phyloP scores from a whole-genome alignment of 2,113 vertebrate genomes.

The Physeter macrocephalus region DNA sequence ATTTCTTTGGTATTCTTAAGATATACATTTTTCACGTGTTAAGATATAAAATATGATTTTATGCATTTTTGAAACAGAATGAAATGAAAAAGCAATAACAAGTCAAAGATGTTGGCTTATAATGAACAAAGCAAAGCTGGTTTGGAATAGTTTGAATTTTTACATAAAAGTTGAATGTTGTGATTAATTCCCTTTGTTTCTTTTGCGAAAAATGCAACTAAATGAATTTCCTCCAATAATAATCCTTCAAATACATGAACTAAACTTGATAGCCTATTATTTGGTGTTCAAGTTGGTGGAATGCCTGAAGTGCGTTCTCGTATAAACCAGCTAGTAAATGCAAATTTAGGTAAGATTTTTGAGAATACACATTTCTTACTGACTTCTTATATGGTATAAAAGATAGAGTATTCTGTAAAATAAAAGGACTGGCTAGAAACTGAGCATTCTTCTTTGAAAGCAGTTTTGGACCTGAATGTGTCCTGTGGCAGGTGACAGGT shows the following conservation, averaged over 20 bases:
- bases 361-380: not conserved
- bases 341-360: not conserved
- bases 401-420: not conserved
- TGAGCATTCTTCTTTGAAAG: not conserved
- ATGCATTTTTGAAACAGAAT: not conserved
- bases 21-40: not conserved
- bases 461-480: not conserved
- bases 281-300: not conserved
- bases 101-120: not conserved
- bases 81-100: not conserved
- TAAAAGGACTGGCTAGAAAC: not conserved
- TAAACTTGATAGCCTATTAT: not conserved
- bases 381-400: not conserved
- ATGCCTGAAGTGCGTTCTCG: not conserved
- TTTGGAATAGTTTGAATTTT: slow-evolving; percentile 18
- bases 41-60: slow-evolving; percentile 5
- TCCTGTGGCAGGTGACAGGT: not conserved
- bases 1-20: not conserved
- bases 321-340: not conserved
- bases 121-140: not conserved
- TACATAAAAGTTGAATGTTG: not conserved
- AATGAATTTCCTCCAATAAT: not conserved
- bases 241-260: not conserved
- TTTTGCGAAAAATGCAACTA: not conserved
- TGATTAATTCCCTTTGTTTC: not conserved